Percentiles rank a stretch among this genome's conserved stretches.
These are phyloP conservation scores for Trichopoda pennipes DNA, from an alignment of 2,888 invertebrate species.

Conservation along the genomic window DNA sequence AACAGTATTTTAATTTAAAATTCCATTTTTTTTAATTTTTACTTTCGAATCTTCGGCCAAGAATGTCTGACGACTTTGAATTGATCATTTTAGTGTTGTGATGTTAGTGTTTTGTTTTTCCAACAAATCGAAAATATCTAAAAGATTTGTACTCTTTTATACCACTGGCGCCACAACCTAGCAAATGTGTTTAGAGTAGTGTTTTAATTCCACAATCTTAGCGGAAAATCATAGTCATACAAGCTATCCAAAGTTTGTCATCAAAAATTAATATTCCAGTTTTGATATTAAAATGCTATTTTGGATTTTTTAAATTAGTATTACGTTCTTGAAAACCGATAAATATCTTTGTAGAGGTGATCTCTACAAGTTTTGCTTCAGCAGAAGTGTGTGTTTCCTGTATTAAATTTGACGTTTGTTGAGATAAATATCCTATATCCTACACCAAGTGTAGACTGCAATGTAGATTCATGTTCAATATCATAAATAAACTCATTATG, in stretches of 20 bases:
- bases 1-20: constrained; percentile 65
- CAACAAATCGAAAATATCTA: constrained; percentile 60
- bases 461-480: too few relatives aligned
- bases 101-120: constrained; percentile 62
- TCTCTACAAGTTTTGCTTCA: background rate
- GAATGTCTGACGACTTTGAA: constrained; percentile 35
- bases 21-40: constrained; percentile 44
- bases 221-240: constrained; percentile 52
- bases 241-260: constrained; percentile 63
- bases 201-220: constrained; percentile 28
- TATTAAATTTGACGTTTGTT: too few relatives aligned
- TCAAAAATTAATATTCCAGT: constrained; percentile 44
- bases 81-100: constrained; percentile 53
- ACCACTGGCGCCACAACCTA: constrained; percentile 60
- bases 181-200: constrained; percentile 28
- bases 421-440: too few relatives aligned
- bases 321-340: too few relatives aligned
- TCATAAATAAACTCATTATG: too few relatives aligned
- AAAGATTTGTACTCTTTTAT: constrained; percentile 41
- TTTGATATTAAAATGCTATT: constrained; percentile 51
- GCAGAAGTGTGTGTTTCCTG: background rate
- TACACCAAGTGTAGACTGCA: too few relatives aligned
- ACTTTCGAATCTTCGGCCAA: constrained; percentile 31
- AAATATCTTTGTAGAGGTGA: background rate
- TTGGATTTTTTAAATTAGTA: too few relatives aligned